A percentile compares a stretch with the other conserved stretches of the same genome.
Conservation (phyloP, 2,113 vertebrate genomes). For the Campylomormyrus numenius region DNA sequence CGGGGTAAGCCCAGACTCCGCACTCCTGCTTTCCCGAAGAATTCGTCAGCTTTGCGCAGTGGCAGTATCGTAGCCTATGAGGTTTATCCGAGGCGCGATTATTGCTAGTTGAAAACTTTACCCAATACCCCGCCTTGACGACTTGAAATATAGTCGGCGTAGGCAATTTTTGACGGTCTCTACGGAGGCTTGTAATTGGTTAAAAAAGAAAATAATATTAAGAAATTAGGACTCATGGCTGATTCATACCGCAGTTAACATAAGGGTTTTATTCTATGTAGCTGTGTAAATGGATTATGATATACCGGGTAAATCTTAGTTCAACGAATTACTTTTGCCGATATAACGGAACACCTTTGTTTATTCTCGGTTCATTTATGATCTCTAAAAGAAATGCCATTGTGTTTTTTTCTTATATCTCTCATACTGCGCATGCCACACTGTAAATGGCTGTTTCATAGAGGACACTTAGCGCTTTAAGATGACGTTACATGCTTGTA, state of each 20-base stretch:
- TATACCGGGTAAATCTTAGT: no score
- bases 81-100: conserved; percentile 32
- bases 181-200: neutral
- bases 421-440: no score
- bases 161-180: conserved; percentile 19
- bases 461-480: no score
- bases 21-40: neutral
- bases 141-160: conserved; percentile 28
- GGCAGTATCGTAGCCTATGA: conserved; percentile 31
- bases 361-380: no score
- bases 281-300: no score
- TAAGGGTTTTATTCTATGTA: no score
- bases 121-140: conserved; percentile 27
- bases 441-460: no score
- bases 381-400: fast-evolving
- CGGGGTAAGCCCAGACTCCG: neutral
- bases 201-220: neutral
- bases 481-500: no score
- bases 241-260: no score
- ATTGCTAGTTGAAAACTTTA: conserved; percentile 33
- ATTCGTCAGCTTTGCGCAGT: conserved; percentile 18
- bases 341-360: no score
- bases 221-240: fast-evolving
- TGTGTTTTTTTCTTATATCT: no score
- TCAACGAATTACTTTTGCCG: no score